Evolutionary conservation across 1,140 invertebrate species (phyloP).

Genomic region (Mercenaria mercenaria): DNA sequence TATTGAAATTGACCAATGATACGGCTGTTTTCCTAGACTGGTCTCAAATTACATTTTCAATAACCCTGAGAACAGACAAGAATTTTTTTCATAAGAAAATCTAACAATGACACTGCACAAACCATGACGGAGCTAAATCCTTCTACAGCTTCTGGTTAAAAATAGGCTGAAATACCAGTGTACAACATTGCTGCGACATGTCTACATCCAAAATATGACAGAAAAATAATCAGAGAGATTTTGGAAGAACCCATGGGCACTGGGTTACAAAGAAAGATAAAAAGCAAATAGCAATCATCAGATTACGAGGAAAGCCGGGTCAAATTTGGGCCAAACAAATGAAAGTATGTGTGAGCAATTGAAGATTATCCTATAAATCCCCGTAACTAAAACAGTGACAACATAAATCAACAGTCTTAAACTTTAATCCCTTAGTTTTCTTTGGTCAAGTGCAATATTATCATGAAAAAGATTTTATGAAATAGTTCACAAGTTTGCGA

Average conservation of each 20-base stretch:
- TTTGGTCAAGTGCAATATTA: conserved; percentile 24
- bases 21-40: too few relatives aligned
- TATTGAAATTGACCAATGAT: too few relatives aligned
- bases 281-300: not conserved
- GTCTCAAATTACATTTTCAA: too few relatives aligned
- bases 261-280: conserved; percentile 23
- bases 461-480: not conserved
- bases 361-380: not conserved
- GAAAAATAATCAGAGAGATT: not conserved
- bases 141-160: not conserved
- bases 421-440: conserved; percentile 15
- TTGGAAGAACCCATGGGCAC: not conserved
- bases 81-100: too few relatives aligned
- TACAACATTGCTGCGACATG: not conserved
- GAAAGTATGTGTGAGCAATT: conserved; percentile 9
- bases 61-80: too few relatives aligned
- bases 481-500: not conserved
- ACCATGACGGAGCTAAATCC: too few relatives aligned
- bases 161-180: not conserved
- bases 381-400: conserved; percentile 7
- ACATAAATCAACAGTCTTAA: conserved; percentile 8
- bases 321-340: not conserved
- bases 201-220: not conserved
- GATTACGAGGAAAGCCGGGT: not conserved
- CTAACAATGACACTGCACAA: too few relatives aligned